Conservation (phyloP, 2,888 invertebrate species). For the Ornithoptera priamus region DNA sequence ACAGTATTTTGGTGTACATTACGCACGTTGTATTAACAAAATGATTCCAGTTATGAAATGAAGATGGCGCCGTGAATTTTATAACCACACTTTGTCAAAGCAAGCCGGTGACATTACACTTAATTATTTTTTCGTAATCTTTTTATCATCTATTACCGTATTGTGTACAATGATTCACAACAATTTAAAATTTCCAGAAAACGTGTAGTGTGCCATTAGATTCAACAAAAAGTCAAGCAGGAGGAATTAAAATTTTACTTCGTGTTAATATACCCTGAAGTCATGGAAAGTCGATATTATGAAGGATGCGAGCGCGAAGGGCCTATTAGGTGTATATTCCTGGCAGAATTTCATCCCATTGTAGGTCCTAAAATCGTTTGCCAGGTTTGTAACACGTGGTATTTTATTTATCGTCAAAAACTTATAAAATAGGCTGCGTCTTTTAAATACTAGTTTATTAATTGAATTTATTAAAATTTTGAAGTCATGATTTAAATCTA, state of each 20-base stretch:
- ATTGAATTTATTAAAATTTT: too few relatives aligned
- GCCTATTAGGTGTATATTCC: slow-evolving; percentile 89
- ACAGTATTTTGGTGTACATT: background rate
- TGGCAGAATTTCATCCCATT: slow-evolving; percentile 87
- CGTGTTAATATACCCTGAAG: slow-evolving; percentile 36
- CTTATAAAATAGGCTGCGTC: too few relatives aligned
- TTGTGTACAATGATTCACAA: background rate
- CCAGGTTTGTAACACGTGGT: slow-evolving; percentile 80
- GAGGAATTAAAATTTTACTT: background rate
- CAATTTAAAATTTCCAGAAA: background rate
- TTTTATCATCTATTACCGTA: background rate
- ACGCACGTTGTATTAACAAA: background rate
- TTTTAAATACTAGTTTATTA: too few relatives aligned
- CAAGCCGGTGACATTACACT: background rate
- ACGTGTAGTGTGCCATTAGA: background rate
- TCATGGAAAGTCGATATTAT: slow-evolving; percentile 76
- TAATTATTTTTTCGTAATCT: background rate
- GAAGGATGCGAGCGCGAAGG: slow-evolving; percentile 86
- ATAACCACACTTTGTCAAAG: background rate
- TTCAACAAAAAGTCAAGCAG: background rate
- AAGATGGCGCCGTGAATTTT: background rate
- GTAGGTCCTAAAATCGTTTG: slow-evolving; percentile 92
- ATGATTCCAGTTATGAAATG: background rate
- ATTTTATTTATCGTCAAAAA: background rate
- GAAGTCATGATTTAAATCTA: too few relatives aligned